These are phyloP conservation scores for Zosterops hypoxanthus DNA, from an alignment of 2,113 vertebrate species.

Conservation along the genomic window DNA sequence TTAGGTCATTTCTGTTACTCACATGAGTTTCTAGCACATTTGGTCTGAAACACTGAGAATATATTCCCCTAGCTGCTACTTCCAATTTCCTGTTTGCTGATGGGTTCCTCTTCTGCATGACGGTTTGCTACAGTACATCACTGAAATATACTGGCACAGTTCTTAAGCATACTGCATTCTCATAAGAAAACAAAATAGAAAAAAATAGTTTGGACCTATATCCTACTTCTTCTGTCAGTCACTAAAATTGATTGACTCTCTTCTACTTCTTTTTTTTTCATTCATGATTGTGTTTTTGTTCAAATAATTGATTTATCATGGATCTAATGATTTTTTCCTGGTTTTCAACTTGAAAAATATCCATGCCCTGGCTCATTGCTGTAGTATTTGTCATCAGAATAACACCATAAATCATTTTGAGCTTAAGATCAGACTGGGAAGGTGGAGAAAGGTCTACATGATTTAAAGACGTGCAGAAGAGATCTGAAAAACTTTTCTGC, in stretches of 20 bases:
- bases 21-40: neutral
- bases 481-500: neutral
- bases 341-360: constrained; percentile 48
- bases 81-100: neutral
- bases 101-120: neutral
- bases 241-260: neutral
- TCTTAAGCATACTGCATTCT: neutral
- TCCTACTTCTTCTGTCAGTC: neutral
- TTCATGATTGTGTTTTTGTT: neutral
- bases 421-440: neutral
- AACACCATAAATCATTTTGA: constrained; percentile 21
- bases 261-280: neutral
- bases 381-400: constrained; percentile 17
- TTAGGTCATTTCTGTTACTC: neutral
- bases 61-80: neutral
- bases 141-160: neutral
- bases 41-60: neutral
- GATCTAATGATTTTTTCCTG: constrained; percentile 23
- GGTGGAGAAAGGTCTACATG: neutral
- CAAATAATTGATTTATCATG: constrained; percentile 22
- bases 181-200: neutral
- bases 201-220: neutral
- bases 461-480: neutral
- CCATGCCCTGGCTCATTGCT: neutral
- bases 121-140: neutral